Conservation (phyloP, 2,797 vertebrate genomes). For the Myiothlypis coronata region DNA sequence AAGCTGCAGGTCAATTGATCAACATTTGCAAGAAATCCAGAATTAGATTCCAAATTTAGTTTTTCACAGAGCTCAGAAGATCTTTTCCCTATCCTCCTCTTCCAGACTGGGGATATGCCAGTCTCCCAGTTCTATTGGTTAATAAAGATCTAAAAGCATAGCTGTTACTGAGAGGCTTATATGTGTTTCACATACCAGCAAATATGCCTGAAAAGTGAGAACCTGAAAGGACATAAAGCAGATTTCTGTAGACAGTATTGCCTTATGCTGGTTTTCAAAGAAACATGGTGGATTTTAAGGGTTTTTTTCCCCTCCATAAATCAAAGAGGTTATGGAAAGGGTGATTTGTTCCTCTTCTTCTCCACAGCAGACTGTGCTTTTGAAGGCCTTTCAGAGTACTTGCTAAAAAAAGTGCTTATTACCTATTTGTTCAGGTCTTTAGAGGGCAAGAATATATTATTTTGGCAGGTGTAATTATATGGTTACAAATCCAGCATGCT, state of each 20-base stretch:
- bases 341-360: neutral
- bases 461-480: neutral
- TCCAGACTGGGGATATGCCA: neutral
- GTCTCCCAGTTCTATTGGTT: neutral
- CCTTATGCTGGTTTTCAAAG: neutral
- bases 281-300: neutral
- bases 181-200: neutral
- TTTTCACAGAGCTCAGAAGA: neutral
- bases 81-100: neutral
- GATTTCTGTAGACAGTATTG: neutral
- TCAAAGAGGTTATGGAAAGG: neutral
- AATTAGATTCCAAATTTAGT: neutral
- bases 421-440: neutral
- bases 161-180: neutral
- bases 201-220: neutral
- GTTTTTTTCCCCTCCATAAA: neutral
- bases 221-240: neutral
- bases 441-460: neutral
- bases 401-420: neutral
- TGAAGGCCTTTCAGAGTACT: neutral
- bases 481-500: neutral
- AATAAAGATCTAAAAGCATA: neutral
- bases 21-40: neutral
- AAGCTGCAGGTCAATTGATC: neutral
- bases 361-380: neutral